Base-by-base conservation (phyloP, 2,888 invertebrate species). In the Mythimna loreyi region DNA sequence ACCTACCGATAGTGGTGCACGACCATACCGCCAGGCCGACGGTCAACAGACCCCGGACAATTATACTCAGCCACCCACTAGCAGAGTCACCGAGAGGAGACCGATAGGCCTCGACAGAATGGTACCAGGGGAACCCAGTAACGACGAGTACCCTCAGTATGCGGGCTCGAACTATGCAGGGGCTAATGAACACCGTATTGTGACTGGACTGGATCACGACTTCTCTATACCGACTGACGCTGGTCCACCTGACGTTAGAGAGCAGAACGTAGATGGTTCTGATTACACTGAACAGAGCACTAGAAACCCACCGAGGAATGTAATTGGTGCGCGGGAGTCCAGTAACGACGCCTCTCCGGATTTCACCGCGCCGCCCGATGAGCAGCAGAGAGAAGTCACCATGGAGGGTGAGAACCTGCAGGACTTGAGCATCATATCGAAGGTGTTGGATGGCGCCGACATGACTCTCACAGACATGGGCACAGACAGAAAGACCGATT, bases 51-150 rank as follows among this genome's bases (percentile, higher is more conserved):
- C 89, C 2, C 86, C 91, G 8, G 93, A 92, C 74, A 90, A 82
- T 72, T 94, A 92, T 71, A 80, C 89, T n/a, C 93, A 93, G 63
- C 85, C 89, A 2, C 79, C 89, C 8, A 59, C 90, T 1, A 82
- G 66, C 11, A 87, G 92, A 66, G 89, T 81, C 19, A 71, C 86
- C 13, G 95, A 95, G 43, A 87, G 94, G 60, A 93, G 96, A 40
- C 96, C 96, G 0, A 93, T 96, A 50, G 97, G 96, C 1, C 89
- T 97, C 19, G 96, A 96, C 67, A 93, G 97, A 61, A 96, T 97
- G 97, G 96, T 97, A 19, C 97, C 97, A 0, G 97, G 97, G 0
- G 97, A 97, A 86, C 96, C 96, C 0, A 96, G 96, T 84, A 96
- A 96, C 57, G 92, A 90, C 73, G 93, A 93, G 53, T 96, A 95